phyloP scores from a whole-genome alignment of 2,888 invertebrate genomes.

The Cryptocheilus praepositus region DNA sequence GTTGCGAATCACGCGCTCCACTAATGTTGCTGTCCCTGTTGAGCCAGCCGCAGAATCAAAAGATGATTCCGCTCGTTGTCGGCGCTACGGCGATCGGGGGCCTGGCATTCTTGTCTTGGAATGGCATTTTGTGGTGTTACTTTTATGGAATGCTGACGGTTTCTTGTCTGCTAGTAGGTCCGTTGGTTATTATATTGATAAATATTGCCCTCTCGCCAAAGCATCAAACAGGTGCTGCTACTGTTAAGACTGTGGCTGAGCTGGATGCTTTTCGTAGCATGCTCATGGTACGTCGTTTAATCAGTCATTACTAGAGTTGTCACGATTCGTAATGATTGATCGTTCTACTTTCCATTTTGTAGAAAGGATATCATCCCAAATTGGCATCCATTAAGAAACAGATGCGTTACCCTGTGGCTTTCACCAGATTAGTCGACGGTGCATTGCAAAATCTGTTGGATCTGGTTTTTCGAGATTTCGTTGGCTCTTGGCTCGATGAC shows the following conservation, averaged over 20 bases:
- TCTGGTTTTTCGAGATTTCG: slow-evolving; percentile 86
- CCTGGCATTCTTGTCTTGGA: slow-evolving; percentile 54
- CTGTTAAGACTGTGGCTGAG: slow-evolving; percentile 80
- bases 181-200: slow-evolving; percentile 78
- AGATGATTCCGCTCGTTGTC: slow-evolving; percentile 32
- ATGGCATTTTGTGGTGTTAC: slow-evolving; percentile 60
- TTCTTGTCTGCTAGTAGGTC: slow-evolving; percentile 71
- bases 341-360: slow-evolving; percentile 28
- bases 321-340: background rate
- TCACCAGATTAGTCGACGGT: slow-evolving; percentile 89
- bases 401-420: slow-evolving; percentile 84
- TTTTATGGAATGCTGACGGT: slow-evolving; percentile 63
- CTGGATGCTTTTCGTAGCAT: slow-evolving; percentile 79
- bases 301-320: background rate
- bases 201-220: slow-evolving; percentile 81
- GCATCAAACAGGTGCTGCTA: slow-evolving; percentile 79
- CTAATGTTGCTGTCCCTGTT: too few relatives aligned
- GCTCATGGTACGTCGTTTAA: slow-evolving; percentile 77
- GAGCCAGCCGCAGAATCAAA: background rate
- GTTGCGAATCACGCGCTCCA: too few relatives aligned
- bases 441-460: slow-evolving; percentile 89
- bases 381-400: slow-evolving; percentile 72
- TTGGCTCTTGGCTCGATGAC: slow-evolving; percentile 85
- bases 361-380: slow-evolving; percentile 68
- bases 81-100: slow-evolving; percentile 38